Evolutionary conservation across 2,797 vertebrate genomes (phyloP).

Genomic region (Yasuhikotakia modesta): DNA sequence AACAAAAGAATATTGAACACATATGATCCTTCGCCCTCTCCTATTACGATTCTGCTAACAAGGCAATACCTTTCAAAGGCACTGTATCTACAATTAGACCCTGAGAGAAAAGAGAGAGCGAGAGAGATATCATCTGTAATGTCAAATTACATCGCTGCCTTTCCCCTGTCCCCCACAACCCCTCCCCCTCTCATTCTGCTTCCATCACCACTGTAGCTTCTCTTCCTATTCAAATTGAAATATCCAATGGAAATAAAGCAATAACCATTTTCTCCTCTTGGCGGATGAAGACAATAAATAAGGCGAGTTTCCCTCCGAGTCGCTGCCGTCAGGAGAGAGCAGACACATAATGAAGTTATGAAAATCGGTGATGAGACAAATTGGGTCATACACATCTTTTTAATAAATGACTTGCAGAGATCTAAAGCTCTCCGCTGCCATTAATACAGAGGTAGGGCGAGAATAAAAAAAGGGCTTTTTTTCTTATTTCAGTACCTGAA

Average conservation of each 20-base stretch:
- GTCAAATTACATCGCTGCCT: constrained; percentile 56
- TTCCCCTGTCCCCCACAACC: constrained; percentile 11
- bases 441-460: constrained; percentile 52
- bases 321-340: constrained; percentile 56
- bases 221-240: constrained; percentile 60
- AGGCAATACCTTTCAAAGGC: constrained; percentile 74
- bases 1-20: constrained; percentile 76
- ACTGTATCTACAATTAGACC: constrained; percentile 69
- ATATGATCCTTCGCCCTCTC: constrained; percentile 76
- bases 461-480: constrained; percentile 33
- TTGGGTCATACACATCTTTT: constrained; percentile 67
- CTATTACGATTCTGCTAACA: constrained; percentile 81
- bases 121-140: constrained; percentile 62
- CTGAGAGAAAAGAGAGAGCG: constrained; percentile 48
- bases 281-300: constrained; percentile 65
- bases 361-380: constrained; percentile 66
- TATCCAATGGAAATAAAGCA: constrained; percentile 61
- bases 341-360: constrained; percentile 65
- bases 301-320: constrained; percentile 50
- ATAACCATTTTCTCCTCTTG: constrained; percentile 57
- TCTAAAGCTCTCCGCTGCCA: constrained; percentile 55
- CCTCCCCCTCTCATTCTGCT: constrained; percentile 12
- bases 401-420: constrained; percentile 64
- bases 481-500: constrained; percentile 34
- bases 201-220: constrained; percentile 39